These are phyloP conservation scores for Coptodon bakossiorum DNA, from an alignment of 2,113 vertebrate genomes.

Conservation along the genomic window DNA sequence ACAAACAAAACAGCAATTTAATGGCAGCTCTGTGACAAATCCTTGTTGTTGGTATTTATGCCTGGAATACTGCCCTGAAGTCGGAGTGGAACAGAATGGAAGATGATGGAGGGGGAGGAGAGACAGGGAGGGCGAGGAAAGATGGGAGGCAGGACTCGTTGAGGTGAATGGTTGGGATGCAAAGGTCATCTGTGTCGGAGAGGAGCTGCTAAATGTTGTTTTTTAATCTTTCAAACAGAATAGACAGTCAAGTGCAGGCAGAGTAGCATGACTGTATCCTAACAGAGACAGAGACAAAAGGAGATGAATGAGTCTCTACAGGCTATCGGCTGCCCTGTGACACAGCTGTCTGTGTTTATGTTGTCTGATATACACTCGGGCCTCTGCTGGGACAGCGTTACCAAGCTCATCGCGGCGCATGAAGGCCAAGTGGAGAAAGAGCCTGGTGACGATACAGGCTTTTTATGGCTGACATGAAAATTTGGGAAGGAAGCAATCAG, in stretches of 20 bases:
- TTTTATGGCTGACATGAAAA: background rate
- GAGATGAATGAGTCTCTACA: slow-evolving; percentile 53
- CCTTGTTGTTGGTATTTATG: slow-evolving; percentile 59
- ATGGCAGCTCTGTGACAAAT: slow-evolving; percentile 62
- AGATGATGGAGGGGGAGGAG: background rate
- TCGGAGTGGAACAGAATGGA: background rate
- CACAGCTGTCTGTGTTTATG: slow-evolving; percentile 50
- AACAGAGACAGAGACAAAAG: slow-evolving; percentile 43
- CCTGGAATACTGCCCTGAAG: slow-evolving; percentile 31
- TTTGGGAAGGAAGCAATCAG: background rate
- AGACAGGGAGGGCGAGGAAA: background rate
- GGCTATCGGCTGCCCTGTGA: slow-evolving; percentile 56
- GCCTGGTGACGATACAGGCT: background rate
- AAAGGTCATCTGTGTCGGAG: slow-evolving; percentile 39
- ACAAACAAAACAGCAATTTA: slow-evolving; percentile 55
- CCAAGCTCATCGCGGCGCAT: slow-evolving; percentile 4
- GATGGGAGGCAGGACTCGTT: background rate
- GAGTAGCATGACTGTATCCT: background rate
- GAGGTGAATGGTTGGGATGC: slow-evolving; percentile 41
- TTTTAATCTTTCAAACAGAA: slow-evolving; percentile 52
- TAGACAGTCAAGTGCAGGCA: slow-evolving; percentile 8
- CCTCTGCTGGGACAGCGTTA: slow-evolving; percentile 12
- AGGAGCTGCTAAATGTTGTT: slow-evolving; percentile 46
- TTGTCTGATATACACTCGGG: slow-evolving; percentile 41
- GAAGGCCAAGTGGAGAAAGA: background rate